phyloP scores from a whole-genome alignment of 2,888 invertebrate genomes.

The Amorpha juglandis region DNA sequence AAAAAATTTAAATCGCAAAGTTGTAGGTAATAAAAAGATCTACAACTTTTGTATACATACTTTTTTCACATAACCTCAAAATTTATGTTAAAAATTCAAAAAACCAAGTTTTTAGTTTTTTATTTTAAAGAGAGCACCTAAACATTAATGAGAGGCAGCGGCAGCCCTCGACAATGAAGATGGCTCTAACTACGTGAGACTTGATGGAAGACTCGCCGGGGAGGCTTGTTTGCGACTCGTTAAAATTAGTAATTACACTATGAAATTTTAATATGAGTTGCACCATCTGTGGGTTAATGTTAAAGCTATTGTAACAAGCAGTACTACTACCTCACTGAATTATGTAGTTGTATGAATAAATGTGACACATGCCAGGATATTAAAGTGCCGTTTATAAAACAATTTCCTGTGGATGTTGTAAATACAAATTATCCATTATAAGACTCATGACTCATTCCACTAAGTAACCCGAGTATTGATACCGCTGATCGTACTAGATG shows the following conservation, averaged over 20 bases:
- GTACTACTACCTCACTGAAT: neutral
- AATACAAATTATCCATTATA: constrained; percentile 55
- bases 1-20: too few relatives aligned
- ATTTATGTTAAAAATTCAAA: too few relatives aligned
- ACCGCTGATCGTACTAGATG: constrained; percentile 32
- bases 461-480: constrained; percentile 56
- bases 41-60: too few relatives aligned
- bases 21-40: too few relatives aligned
- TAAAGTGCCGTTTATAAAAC: constrained; percentile 18
- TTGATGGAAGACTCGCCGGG: constrained; percentile 59
- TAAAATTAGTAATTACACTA: constrained; percentile 35
- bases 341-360: neutral
- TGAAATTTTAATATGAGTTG: neutral
- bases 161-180: constrained; percentile 63
- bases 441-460: constrained; percentile 63
- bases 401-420: constrained; percentile 65
- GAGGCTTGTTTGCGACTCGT: constrained; percentile 36
- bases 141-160: constrained; percentile 63
- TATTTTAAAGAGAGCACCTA: constrained; percentile 61
- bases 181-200: constrained; percentile 56
- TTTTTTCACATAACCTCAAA: too few relatives aligned
- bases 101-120: too few relatives aligned
- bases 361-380: constrained; percentile 32
- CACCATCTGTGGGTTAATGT: too few relatives aligned
- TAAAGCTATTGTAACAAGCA: neutral